Evolutionary conservation across 2,888 invertebrate species (phyloP).

Genomic region (Apamea epomidion): DNA sequence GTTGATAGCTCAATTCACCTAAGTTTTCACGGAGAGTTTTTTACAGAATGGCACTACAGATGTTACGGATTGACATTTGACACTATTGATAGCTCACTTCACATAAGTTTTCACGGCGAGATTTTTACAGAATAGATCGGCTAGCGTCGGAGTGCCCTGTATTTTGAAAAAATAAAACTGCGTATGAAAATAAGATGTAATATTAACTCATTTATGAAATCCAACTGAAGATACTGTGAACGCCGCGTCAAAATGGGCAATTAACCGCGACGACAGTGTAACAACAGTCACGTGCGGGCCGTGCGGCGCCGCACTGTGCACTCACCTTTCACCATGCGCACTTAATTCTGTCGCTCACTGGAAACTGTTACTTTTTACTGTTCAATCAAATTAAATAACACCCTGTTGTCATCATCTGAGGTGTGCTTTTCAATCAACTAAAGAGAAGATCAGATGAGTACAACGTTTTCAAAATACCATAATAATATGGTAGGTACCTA

Average conservation of each 20-base stretch:
- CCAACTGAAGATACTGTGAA: not conserved
- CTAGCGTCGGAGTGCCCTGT: too few species aligned
- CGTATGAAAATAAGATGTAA: not conserved
- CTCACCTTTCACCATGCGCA: constrained; percentile 37
- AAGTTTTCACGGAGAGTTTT: too few species aligned
- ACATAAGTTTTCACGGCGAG: too few species aligned
- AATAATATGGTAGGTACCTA: not conserved
- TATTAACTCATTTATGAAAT: not conserved
- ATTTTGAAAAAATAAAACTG: not conserved
- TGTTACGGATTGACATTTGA: too few species aligned
- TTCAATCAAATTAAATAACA: constrained; percentile 32
- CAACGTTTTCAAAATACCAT: not conserved
- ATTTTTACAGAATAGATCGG: too few species aligned
- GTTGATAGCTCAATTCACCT: too few species aligned
- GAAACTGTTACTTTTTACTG: constrained; percentile 35
- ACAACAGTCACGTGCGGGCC: constrained; percentile 72
- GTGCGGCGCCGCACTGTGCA: constrained; percentile 69
- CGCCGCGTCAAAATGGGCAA: constrained; percentile 35
- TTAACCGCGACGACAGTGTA: constrained; percentile 74
- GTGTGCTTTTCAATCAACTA: constrained; percentile 4
- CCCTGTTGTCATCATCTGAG: not conserved
- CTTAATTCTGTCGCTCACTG: constrained; percentile 20
- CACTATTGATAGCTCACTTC: too few species aligned
- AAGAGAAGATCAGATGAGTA: not conserved
- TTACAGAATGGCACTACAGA: too few species aligned